A percentile compares a stretch with the other conserved stretches of the same genome.
phyloP scores from a whole-genome alignment of 2,888 invertebrate genomes.

The Lasioglossum zephyrum region DNA sequence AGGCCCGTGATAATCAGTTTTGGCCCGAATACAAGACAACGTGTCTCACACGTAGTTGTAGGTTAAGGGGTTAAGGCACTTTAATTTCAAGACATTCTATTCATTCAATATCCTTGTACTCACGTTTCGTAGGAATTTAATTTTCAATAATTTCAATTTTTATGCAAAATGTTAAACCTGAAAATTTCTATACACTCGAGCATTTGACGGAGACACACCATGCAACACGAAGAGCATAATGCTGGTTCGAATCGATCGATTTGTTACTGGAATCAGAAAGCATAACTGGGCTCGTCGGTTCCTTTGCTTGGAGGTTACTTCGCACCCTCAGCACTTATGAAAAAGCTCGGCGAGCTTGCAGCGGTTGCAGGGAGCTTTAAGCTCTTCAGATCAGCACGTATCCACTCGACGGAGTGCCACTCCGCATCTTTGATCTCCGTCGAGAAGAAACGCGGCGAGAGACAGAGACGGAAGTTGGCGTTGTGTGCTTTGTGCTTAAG shows the following conservation, averaged over 20 bases:
- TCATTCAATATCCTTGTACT: too few species aligned
- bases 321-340: conserved; percentile 8
- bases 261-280: neutral
- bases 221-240: neutral
- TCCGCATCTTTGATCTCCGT: conserved; percentile 63
- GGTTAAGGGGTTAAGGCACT: too few species aligned
- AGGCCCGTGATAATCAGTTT: too few species aligned
- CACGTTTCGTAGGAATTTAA: too few species aligned
- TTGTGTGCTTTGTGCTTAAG: conserved; percentile 51
- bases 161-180: too few species aligned
- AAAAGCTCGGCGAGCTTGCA: neutral
- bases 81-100: too few species aligned
- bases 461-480: conserved; percentile 18
- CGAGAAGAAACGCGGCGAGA: conserved; percentile 42
- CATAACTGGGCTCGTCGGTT: neutral
- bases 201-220: neutral
- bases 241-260: neutral
- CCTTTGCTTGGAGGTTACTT: neutral
- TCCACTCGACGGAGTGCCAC: conserved; percentile 47
- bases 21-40: too few species aligned
- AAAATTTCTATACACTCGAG: neutral
- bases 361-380: conserved; percentile 32
- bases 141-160: too few species aligned
- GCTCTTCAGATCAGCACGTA: conserved; percentile 51
- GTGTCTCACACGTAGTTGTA: too few species aligned